Evolutionary conservation across 64 coral and sea anemone species (phyloP).

Genomic region (Montipora efflorescens): DNA sequence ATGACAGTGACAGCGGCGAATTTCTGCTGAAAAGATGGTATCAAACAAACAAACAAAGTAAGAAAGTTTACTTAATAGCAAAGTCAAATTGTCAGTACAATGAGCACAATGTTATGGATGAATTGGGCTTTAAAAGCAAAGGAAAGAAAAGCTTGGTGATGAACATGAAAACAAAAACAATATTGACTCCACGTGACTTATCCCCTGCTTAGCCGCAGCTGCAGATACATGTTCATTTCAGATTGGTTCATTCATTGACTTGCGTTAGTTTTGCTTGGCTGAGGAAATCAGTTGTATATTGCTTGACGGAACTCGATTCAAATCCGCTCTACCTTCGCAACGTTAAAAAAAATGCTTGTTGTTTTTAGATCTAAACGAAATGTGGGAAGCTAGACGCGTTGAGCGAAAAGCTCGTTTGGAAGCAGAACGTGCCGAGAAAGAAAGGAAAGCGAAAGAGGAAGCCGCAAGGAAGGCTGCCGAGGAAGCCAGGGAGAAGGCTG

Average conservation of each 20-base stretch:
- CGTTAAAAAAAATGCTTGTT: not conserved
- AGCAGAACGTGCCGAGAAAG: slow-evolving; percentile 69
- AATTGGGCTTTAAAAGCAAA: no score
- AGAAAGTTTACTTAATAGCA: not conserved
- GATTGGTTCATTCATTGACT: not conserved
- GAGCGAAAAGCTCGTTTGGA: slow-evolving; percentile 65
- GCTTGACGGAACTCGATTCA: no score
- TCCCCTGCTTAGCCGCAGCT: no score
- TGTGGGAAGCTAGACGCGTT: slow-evolving; percentile 74
- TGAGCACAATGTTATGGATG: no score
- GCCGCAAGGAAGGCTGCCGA: slow-evolving; percentile 68
- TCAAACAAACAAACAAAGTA: slow-evolving; percentile 84
- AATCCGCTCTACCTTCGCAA: no score
- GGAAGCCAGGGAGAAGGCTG: slow-evolving; percentile 71
- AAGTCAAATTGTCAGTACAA: no score
- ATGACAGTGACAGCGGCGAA: slow-evolving; percentile 88
- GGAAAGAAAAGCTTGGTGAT: no score
- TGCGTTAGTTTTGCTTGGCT: no score
- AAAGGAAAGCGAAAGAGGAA: slow-evolving; percentile 70
- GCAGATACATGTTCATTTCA: not conserved
- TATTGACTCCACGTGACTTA: no score
- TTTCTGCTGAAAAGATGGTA: slow-evolving; percentile 89
- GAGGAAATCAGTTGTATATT: no score
- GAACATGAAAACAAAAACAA: no score
- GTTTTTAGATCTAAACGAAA: slow-evolving; percentile 67